These are phyloP conservation scores for Zaprionus vittiger DNA, from an alignment of 1,140 invertebrate species.

Conservation along the genomic window DNA sequence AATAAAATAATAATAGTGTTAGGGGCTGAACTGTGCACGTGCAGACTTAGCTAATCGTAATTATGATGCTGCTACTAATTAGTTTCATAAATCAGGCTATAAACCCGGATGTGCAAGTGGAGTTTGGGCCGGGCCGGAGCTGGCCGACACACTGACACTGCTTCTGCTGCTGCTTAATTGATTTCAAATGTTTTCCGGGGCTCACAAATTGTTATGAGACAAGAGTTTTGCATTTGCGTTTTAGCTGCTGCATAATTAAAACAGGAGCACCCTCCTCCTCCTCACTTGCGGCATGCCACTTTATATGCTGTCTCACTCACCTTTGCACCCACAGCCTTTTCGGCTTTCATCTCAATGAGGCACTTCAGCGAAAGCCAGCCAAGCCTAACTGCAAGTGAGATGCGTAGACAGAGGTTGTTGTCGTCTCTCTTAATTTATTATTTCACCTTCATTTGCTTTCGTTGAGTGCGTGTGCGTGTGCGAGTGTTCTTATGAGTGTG, in stretches of 20 bases:
- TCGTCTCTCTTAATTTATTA: conserved; percentile 76
- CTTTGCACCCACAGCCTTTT: conserved; percentile 50
- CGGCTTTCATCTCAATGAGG: conserved; percentile 36
- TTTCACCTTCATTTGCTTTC: conserved; percentile 68
- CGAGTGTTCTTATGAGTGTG: conserved; percentile 21
- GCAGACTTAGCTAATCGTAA: conserved; percentile 22
- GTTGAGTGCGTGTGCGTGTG: conserved; percentile 22
- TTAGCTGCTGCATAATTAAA: conserved; percentile 66
- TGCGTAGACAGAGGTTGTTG: conserved; percentile 26
- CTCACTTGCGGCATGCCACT: conserved; percentile 44
- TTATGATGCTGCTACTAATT: conserved; percentile 62
- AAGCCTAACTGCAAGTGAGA: conserved; percentile 46
- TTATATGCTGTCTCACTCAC: conserved; percentile 24
- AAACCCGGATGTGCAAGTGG: conserved; percentile 51
- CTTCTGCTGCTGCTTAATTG: conserved; percentile 55
- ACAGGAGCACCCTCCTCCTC: background rate
- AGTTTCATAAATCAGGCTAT: conserved; percentile 75
- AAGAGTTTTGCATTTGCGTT: conserved; percentile 75
- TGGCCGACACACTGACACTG: background rate
- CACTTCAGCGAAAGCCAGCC: conserved; percentile 21
- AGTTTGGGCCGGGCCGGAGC: background rate
- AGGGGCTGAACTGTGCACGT: background rate
- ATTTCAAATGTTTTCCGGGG: conserved; percentile 66
- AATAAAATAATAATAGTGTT: conserved; percentile 42
- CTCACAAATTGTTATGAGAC: conserved; percentile 49